Evolutionary conservation across 2,113 vertebrate species (phyloP).

Genomic region (Marmota flaviventris): DNA sequence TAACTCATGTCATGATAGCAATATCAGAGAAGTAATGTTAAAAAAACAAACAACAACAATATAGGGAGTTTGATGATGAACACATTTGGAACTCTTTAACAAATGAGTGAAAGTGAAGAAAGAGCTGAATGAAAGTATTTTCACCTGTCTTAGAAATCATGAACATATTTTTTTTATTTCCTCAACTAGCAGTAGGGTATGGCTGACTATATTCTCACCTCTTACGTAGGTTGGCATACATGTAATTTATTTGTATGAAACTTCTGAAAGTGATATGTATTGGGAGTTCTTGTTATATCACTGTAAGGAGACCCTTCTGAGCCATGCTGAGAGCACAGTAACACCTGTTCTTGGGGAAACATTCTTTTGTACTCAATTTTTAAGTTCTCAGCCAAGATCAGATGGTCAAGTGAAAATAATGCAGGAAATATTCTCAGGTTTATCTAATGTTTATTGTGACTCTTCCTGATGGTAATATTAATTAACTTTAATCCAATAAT

Average conservation of each 20-base stretch:
- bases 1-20: not conserved
- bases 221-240: not conserved
- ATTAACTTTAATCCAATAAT: not conserved
- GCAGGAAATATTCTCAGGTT: not conserved
- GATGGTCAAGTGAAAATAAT: not conserved
- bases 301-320: not conserved
- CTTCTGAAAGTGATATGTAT: not conserved
- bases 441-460: not conserved
- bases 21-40: not conserved
- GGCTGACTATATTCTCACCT: not conserved
- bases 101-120: not conserved
- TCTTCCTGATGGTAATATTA: not conserved
- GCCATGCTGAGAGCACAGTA: not conserved
- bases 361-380: not conserved
- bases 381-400: not conserved
- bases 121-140: not conserved
- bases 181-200: not conserved
- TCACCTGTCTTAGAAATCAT: not conserved
- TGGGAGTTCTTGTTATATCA: not conserved
- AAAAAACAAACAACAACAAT: not conserved
- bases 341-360: not conserved
- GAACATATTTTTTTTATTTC: not conserved
- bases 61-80: not conserved
- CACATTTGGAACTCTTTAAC: constrained; percentile 18
- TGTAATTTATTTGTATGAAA: not conserved